phyloP scores from a whole-genome alignment of 2,113 vertebrate genomes.

The Neogobius melanostomus region DNA sequence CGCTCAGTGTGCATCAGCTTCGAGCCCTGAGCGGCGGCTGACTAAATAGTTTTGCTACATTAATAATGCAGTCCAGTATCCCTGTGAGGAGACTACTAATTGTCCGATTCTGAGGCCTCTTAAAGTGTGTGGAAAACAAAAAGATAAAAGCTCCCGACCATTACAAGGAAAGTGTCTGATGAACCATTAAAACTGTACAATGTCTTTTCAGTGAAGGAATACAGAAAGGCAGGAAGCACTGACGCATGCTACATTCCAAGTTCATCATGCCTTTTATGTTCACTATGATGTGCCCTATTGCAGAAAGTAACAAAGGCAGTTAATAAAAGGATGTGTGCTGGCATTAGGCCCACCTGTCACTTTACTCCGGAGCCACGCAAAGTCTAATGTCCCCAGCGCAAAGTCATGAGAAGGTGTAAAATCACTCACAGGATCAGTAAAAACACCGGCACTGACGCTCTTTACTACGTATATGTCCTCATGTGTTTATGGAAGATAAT shows the following conservation, averaged over 20 bases:
- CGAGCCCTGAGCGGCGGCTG: constrained; percentile 3
- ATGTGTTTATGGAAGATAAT: too few species aligned
- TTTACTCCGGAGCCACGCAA: constrained; percentile 38
- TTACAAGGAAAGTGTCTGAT: constrained; percentile 34
- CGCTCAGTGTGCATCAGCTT: constrained; percentile 25
- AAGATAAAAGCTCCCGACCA: constrained; percentile 60
- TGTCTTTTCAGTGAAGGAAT: constrained; percentile 23
- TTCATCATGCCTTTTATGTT: constrained; percentile 49
- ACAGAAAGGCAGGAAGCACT: constrained; percentile 27
- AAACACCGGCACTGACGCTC: not conserved
- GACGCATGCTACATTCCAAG: constrained; percentile 24
- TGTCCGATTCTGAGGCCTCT: constrained; percentile 47
- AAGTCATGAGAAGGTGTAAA: constrained; percentile 12
- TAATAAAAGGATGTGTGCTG: constrained; percentile 57
- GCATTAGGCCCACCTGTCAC: constrained; percentile 44
- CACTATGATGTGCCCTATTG: constrained; percentile 40
- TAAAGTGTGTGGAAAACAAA: constrained; percentile 57
- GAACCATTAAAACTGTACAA: not conserved
- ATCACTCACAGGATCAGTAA: not conserved
- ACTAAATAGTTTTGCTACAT: constrained; percentile 37
- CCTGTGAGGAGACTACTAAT: constrained; percentile 51
- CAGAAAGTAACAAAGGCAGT: constrained; percentile 55
- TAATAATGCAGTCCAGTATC: constrained; percentile 48
- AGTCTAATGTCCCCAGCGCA: constrained; percentile 23
- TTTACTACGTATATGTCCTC: not conserved